Base-by-base conservation (phyloP, 2,888 invertebrate genomes). In the Dasypolia templi region DNA sequence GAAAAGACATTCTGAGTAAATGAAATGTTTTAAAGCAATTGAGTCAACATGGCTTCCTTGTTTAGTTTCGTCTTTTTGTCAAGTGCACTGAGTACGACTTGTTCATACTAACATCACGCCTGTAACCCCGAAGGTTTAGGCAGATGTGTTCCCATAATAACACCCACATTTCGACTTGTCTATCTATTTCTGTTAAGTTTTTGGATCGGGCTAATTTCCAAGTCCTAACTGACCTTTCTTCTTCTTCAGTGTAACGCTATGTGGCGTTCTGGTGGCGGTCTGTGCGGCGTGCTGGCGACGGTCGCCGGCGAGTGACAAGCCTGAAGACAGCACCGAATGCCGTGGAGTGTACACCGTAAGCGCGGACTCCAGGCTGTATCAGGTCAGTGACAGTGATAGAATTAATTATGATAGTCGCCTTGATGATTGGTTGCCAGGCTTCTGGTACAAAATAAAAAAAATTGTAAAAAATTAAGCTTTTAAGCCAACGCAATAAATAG, bases 231-330 rank as follows among this genome's bases (percentile, higher is more conserved):
- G 26, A 17, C 0, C 65, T 83, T 84, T 88, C 94, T 96, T 56
- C 94, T 96, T 55, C 71, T 9, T 4, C 96, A 98, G 98, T 91
- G 98, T 97, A 59, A 98, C 98, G 96, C 94, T 98, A 87, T 98
- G 98, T 91, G 97, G 98, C 44, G 97, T 98, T 85, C 96, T 98
- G 88, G 97, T 98, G 87, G 97, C 98, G 64, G 97, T 98, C 75
- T 97, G 98, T 89, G 97, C 98, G 53, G 97, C 98, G 76, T 98
- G 98, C 92, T 98, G 97, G 97, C 93, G 97, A 91, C 93, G 97
- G 90, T 85, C 92, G 6, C 91, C 94, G 0, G 81, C 92, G 1
- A 65, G 88, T 6, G 91, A 94, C 91, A 95, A 96, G 87, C 95
- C 95, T 0, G 95, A 93, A 35, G 95, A 93, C 63, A 91, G 88